Base-by-base conservation (phyloP, 30 jellyfish, hydroid and myxozoan species). In the Mastigias papua region DNA sequence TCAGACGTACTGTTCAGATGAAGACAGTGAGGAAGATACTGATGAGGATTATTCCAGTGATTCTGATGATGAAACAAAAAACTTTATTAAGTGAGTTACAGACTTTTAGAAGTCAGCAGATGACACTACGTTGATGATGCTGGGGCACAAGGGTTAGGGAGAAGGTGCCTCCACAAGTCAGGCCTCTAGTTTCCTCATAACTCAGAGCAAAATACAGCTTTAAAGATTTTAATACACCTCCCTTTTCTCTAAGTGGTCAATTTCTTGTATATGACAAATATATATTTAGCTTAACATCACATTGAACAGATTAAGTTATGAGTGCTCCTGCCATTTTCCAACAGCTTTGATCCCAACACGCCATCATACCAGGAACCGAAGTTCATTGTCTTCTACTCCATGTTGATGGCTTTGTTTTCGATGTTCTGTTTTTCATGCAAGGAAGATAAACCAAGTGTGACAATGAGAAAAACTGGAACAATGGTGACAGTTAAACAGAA, bases 401-500 rank as follows among this genome's bases (percentile, higher is more conserved):
- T 77, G 78, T 48, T 77, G 64, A 26, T 77, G 78, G 25, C 20
- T 33, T 42, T 80, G 46, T 80, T 80, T 66, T 62, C 81, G 28
- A 21, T 80, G 90, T 80, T 80, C 21, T 80, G 90, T 42, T 80
- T 80, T 42, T 9, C 27, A 33, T 80, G 90, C 42, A 65, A 65
- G 61, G 82, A 25, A 57, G 64, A 65, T 21, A 80, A 42, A 19
- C 90, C 90, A 60, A 26, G 33, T 30, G 90, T 80, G 61, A 35
- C 62, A 34, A 57, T 80, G 80, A 33, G 62, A 16, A 80, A 22
- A 42, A 57, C 31, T 80, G 90, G 90, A 2, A 61, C 90, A 64
- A 80, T 80, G 90, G 90, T 80, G 26, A 80, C 63, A n/a, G 90
- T 80, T 23, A 46, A 2, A 28, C 90, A 80, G 82, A 57, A 33